phyloP scores from a whole-genome alignment of 2,888 invertebrate genomes.

The Orchesellides sinensis region DNA sequence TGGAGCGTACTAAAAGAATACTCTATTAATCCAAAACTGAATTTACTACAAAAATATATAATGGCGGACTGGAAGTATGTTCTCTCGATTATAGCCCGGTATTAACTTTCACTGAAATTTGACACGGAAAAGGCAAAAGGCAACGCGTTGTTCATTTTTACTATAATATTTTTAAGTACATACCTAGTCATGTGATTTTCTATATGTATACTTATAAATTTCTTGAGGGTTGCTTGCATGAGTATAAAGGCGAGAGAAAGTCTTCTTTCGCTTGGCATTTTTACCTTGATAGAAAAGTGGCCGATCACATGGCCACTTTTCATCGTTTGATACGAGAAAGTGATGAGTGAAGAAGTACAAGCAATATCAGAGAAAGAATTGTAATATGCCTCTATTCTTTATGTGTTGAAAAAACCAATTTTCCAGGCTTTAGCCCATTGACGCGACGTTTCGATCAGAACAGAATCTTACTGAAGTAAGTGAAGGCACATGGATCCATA shows the following conservation, averaged over 20 bases:
- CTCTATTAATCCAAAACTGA: constrained; percentile 61
- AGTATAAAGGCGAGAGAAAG: too few species aligned
- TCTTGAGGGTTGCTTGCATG: too few species aligned
- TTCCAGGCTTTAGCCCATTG: constrained; percentile 31
- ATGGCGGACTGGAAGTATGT: constrained; percentile 46
- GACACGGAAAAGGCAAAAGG: constrained; percentile 30
- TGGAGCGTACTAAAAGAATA: constrained; percentile 61
- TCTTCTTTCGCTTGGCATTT: neutral
- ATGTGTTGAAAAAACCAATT: constrained; percentile 38
- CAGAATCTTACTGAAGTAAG: constrained; percentile 49
- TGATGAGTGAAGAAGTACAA: constrained; percentile 64
- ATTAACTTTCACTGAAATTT: constrained; percentile 54
- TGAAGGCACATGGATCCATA: constrained; percentile 32
- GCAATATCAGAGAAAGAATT: constrained; percentile 59
- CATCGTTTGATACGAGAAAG: constrained; percentile 52
- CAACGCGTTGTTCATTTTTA: too few species aligned
- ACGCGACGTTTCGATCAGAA: constrained; percentile 43
- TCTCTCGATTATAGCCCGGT: constrained; percentile 34
- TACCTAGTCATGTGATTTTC: neutral
- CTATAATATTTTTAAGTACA: neutral
- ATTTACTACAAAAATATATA: constrained; percentile 58
- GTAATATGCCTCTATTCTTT: constrained; percentile 37
- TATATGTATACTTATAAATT: neutral
- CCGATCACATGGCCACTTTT: constrained; percentile 13
- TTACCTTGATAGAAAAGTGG: constrained; percentile 11